phyloP scores from a whole-genome alignment of 2,888 invertebrate genomes.

The Dromius quadrimaculatus region DNA sequence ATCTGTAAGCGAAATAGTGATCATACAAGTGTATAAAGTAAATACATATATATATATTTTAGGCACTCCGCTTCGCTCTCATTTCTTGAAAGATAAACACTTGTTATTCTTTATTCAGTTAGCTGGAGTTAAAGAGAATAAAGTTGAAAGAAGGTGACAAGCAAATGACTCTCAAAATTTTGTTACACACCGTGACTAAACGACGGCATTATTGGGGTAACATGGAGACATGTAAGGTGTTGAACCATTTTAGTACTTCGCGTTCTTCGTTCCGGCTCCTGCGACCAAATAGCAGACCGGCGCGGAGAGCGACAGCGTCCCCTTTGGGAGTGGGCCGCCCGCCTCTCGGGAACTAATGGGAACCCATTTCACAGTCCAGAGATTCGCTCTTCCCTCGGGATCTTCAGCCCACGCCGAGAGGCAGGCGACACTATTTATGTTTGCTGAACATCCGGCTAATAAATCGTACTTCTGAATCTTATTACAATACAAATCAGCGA shows the following conservation, averaged over 20 bases:
- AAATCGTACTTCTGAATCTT: slow-evolving; percentile 51
- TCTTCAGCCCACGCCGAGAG: slow-evolving; percentile 43
- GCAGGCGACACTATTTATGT: slow-evolving; percentile 49
- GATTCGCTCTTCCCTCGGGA: slow-evolving; percentile 56
- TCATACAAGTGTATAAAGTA: too few species aligned
- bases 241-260: neutral
- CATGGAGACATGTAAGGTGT: slow-evolving; percentile 7
- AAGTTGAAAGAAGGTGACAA: too few species aligned
- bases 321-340: slow-evolving; percentile 53
- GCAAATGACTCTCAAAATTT: too few species aligned
- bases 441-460: slow-evolving; percentile 50
- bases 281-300: neutral
- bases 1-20: too few species aligned
- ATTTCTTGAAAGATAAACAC: too few species aligned
- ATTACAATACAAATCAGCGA: slow-evolving; percentile 51
- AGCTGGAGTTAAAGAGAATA: too few species aligned
- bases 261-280: neutral
- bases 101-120: too few species aligned
- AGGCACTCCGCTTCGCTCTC: too few species aligned
- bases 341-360: slow-evolving; percentile 57
- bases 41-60: too few species aligned
- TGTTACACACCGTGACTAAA: neutral
- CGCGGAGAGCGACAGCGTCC: neutral
- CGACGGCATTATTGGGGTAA: neutral
- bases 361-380: slow-evolving; percentile 61